A percentile compares a stretch with the other conserved stretches of the same genome.
phyloP scores from a whole-genome alignment of 2,113 vertebrate genomes.

The Phrynocephalus versicolor region DNA sequence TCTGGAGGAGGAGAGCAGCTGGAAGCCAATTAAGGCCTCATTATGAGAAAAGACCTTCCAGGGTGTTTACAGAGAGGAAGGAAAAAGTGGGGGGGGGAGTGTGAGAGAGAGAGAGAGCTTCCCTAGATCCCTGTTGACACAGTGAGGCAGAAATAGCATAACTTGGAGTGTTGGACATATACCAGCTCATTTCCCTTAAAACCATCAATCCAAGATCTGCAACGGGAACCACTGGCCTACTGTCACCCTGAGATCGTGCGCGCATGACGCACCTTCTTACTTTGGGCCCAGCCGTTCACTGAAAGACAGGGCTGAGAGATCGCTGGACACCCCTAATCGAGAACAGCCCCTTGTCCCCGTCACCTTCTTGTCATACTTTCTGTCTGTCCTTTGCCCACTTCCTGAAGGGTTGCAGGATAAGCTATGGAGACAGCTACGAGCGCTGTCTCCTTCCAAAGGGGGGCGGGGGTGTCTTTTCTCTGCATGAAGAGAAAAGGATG shows the following conservation, averaged over 20 bases:
- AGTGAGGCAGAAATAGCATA: not conserved
- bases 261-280: not conserved
- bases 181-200: not conserved
- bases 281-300: not conserved
- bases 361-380: not conserved
- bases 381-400: not conserved
- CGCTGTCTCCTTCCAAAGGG: too few species aligned
- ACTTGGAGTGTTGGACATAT: not conserved
- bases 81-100: not conserved
- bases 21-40: slow-evolving; percentile 53
- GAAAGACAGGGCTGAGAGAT: not conserved
- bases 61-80: slow-evolving; percentile 1
- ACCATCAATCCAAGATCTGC: not conserved
- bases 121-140: not conserved
- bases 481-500: too few species aligned
- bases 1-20: slow-evolving; percentile 43
- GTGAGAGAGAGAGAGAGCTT: too few species aligned
- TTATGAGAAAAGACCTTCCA: slow-evolving; percentile 41
- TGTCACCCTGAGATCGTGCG: too few species aligned
- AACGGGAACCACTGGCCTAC: not conserved
- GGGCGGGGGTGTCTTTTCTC: too few species aligned
- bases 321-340: too few species aligned
- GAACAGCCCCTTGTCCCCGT: not conserved
- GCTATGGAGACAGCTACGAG: not conserved
- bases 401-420: not conserved